A percentile compares a stretch with the other conserved stretches of the same genome.
These are phyloP conservation scores for Sebastes kiyomatsui DNA, from an alignment of 2,797 vertebrate species.

Conservation along the genomic window DNA sequence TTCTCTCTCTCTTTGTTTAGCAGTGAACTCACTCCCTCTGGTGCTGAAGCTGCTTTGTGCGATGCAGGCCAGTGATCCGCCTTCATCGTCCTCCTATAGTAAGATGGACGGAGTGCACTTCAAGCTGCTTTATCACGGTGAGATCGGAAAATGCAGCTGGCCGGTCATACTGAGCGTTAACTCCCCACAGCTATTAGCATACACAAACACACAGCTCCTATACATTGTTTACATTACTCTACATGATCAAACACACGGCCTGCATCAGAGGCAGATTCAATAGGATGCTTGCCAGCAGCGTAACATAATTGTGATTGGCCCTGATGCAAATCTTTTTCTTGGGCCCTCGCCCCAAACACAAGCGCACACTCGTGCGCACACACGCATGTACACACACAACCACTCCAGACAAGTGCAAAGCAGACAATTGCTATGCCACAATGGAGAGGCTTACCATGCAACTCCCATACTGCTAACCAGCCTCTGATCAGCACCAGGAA, in stretches of 20 bases:
- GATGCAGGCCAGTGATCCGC: conserved; percentile 80
- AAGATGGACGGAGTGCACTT: conserved; percentile 89
- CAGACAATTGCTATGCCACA: too few relatives aligned
- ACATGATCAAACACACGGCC: not conserved
- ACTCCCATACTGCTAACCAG: too few relatives aligned
- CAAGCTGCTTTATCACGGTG: conserved; percentile 93
- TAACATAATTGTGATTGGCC: too few relatives aligned
- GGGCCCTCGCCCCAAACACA: too few relatives aligned
- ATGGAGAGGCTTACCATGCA: too few relatives aligned
- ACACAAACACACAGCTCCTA: not conserved
- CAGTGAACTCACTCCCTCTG: conserved; percentile 73
- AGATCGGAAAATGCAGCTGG: conserved; percentile 48
- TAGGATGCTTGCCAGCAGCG: not conserved
- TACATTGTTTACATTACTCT: not conserved
- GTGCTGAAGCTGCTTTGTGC: conserved; percentile 88
- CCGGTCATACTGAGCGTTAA: not conserved
- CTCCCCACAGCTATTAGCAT: not conserved
- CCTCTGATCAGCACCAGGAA: too few relatives aligned
- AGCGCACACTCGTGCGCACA: too few relatives aligned
- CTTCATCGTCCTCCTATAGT: conserved; percentile 52
- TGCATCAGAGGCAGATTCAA: not conserved
- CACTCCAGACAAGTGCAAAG: too few relatives aligned
- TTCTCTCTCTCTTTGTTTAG: conserved; percentile 30
- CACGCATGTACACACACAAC: too few relatives aligned
- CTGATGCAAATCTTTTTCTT: too few relatives aligned